A percentile compares a stretch with the other conserved stretches of the same genome.
phyloP scores from a whole-genome alignment of 2,888 invertebrate species.

The Callinectes sapidus region DNA sequence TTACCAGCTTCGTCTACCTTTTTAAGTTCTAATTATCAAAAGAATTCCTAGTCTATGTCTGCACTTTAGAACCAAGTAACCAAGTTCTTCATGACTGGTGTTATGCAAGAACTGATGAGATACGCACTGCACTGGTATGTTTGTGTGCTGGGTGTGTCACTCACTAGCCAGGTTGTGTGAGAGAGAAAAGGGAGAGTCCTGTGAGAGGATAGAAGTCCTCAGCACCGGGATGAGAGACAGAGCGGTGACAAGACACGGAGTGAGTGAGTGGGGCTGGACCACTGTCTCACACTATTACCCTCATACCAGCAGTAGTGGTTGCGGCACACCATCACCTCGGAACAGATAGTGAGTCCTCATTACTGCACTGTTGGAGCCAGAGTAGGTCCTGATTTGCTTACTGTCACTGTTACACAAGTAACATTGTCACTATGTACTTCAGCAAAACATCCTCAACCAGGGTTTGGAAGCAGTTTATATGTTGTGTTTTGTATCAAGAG shows the following conservation, averaged over 20 bases:
- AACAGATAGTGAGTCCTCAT: conserved; percentile 43
- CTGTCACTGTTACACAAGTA: conserved; percentile 55
- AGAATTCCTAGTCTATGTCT: conserved; percentile 65
- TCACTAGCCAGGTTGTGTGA: conserved; percentile 70
- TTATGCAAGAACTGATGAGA: conserved; percentile 46
- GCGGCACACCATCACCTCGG: conserved; percentile 47
- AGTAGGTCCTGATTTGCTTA: conserved; percentile 47
- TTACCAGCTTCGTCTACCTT: conserved; percentile 62
- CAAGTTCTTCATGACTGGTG: conserved; percentile 59
- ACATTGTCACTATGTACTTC: conserved; percentile 34
- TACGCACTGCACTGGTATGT: conserved; percentile 60
- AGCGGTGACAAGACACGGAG: conserved; percentile 65
- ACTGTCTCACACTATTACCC: conserved; percentile 56
- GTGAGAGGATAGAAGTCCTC: conserved; percentile 67
- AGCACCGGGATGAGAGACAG: conserved; percentile 67
- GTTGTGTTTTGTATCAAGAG: conserved; percentile 13
- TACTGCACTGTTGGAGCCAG: conserved; percentile 47
- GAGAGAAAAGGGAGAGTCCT: conserved; percentile 70
- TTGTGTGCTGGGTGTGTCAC: conserved; percentile 61
- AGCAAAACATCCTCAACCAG: conserved; percentile 30
- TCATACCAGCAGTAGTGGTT: conserved; percentile 53
- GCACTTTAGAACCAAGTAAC: conserved; percentile 58
- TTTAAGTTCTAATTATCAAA: conserved; percentile 60
- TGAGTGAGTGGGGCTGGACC: conserved; percentile 56
- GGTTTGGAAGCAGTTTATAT: conserved; percentile 19